A percentile compares a stretch with the other conserved stretches of the same genome.
These are phyloP conservation scores for Climacteris rufus DNA, from an alignment of 2,113 vertebrate genomes.

Conservation along the genomic window DNA sequence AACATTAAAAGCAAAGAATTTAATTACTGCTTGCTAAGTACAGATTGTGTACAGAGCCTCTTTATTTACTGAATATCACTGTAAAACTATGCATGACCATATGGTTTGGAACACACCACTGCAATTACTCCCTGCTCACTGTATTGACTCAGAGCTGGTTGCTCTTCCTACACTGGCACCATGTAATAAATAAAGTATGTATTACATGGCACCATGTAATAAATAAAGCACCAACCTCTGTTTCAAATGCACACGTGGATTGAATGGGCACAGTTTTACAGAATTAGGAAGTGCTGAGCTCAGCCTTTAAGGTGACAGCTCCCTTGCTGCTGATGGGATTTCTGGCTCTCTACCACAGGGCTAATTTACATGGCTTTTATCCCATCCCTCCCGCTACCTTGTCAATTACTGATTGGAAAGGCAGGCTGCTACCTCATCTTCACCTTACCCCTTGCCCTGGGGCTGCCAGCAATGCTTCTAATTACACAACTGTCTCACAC, in stretches of 20 bases:
- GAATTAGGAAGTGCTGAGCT: neutral
- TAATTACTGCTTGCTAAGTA: neutral
- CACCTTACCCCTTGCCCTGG: neutral
- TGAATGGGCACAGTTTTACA: neutral
- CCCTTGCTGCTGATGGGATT: neutral
- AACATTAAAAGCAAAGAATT: neutral
- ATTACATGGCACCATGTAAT: neutral
- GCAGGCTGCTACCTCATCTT: neutral
- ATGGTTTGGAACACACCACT: neutral
- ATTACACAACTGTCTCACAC: neutral
- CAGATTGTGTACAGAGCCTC: neutral
- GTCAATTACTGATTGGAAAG: neutral
- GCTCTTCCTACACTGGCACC: neutral
- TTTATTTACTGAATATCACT: neutral
- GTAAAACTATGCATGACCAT: neutral
- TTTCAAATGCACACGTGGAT: neutral
- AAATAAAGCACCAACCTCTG: neutral
- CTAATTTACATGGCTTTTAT: conserved; percentile 40
- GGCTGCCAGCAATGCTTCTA: neutral
- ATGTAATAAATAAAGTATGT: too few species aligned
- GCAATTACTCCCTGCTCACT: neutral
- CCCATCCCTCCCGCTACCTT: neutral
- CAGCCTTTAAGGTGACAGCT: neutral
- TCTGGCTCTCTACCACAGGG: neutral
- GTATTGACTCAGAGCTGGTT: neutral